Percentiles rank a stretch among this genome's conserved stretches.
These are phyloP conservation scores for Pterocles orientalis DNA, from an alignment of 2,113 vertebrate genomes.

Conservation along the genomic window DNA sequence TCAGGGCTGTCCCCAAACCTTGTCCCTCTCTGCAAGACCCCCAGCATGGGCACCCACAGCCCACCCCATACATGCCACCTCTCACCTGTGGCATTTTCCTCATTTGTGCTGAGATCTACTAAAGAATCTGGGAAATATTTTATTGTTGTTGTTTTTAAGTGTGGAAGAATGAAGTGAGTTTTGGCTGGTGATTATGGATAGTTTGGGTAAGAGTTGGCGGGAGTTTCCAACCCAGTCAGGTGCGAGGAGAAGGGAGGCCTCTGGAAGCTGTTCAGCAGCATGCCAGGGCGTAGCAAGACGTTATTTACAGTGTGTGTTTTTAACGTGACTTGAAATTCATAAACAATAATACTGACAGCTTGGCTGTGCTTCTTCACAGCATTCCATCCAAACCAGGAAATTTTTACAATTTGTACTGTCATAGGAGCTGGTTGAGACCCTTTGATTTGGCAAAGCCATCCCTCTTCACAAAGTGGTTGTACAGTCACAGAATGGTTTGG, in stretches of 20 bases:
- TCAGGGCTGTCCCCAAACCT: neutral
- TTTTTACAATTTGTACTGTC: neutral
- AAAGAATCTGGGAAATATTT: neutral
- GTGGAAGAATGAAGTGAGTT: neutral
- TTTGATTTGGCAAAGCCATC: neutral
- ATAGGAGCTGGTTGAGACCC: neutral
- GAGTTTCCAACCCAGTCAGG: neutral
- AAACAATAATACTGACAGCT: constrained; percentile 3
- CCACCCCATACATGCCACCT: neutral
- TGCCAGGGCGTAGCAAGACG: neutral
- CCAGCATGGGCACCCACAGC: neutral
- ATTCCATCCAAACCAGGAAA: neutral
- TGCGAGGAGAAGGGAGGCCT: neutral
- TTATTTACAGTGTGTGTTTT: neutral
- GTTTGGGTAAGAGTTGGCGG: neutral
- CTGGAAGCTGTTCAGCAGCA: constrained; percentile 9
- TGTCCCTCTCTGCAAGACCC: neutral
- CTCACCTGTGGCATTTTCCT: neutral
- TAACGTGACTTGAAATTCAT: neutral
- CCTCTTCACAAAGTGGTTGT: neutral
- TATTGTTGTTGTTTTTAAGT: neutral
- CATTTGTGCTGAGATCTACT: neutral
- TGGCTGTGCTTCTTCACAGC: neutral
- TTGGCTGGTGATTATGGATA: neutral
- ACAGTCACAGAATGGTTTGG: neutral